Conservation (phyloP, 2,888 invertebrate species). For the Lithophane socia region DNA sequence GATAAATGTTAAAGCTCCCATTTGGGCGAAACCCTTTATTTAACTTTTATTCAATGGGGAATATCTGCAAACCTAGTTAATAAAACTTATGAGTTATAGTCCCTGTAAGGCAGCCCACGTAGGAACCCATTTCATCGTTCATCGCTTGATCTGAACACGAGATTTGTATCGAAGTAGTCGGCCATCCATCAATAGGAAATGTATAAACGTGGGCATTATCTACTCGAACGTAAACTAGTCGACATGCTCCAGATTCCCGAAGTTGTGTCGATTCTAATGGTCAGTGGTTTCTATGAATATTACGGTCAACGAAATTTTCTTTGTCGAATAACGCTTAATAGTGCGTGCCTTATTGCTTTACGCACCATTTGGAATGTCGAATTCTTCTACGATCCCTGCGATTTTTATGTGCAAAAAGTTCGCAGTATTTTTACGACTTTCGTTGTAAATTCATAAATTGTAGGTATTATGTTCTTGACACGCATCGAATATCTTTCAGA, state of each 20-base stretch:
- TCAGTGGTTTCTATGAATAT: constrained; percentile 24
- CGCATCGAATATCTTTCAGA: neutral
- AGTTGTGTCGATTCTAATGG: constrained; percentile 26
- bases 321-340: constrained; percentile 16
- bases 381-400: neutral
- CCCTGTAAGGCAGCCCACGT: constrained; percentile 39
- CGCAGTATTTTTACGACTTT: neutral
- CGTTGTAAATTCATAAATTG: neutral
- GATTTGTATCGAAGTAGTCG: constrained; percentile 36
- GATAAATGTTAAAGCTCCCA: neutral
- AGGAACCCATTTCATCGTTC: constrained; percentile 18
- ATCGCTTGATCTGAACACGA: constrained; percentile 10
- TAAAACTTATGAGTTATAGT: constrained; percentile 31
- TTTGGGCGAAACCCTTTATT: neutral
- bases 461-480: neutral
- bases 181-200: constrained; percentile 47
- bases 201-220: constrained; percentile 36
- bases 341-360: constrained; percentile 24
- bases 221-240: constrained; percentile 29
- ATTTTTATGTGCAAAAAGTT: neutral
- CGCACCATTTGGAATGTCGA: constrained; percentile 2
- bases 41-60: neutral
- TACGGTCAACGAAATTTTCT: constrained; percentile 26
- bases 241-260: constrained; percentile 47
- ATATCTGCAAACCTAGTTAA: constrained; percentile 6